A percentile compares a stretch with the other conserved stretches of the same genome.
phyloP scores from a whole-genome alignment of 2,797 vertebrate species.

The Antrozous pallidus region DNA sequence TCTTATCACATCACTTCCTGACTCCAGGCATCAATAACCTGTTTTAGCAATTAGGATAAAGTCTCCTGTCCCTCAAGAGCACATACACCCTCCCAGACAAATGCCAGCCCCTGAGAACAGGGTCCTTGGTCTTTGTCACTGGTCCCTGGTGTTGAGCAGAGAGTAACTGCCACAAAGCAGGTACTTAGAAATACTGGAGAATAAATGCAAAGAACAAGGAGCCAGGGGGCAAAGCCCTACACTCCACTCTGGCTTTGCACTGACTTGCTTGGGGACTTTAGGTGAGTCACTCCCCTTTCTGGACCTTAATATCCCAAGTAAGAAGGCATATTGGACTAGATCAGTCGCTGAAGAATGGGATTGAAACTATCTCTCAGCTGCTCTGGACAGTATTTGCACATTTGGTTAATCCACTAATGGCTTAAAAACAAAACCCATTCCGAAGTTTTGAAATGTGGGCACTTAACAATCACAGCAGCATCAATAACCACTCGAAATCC shows the following conservation, averaged over 20 bases:
- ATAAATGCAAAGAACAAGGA: not conserved
- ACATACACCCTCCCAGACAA: not conserved
- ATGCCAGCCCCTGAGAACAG: not conserved
- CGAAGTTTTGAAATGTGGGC: slow-evolving; percentile 21
- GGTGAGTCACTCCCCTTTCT: not conserved
- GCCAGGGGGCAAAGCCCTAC: not conserved
- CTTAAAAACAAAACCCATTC: slow-evolving; percentile 45
- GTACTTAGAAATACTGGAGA: not conserved
- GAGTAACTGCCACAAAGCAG: not conserved
- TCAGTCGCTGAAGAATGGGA: not conserved
- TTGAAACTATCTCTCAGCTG: not conserved
- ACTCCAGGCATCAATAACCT: not conserved
- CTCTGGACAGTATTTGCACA: slow-evolving; percentile 16
- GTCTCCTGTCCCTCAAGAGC: not conserved
- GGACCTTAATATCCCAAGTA: not conserved
- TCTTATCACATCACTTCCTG: not conserved
- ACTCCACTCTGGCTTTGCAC: not conserved
- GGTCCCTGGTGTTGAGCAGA: not conserved
- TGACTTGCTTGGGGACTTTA: not conserved
- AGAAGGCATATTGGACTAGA: not conserved
- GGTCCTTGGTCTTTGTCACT: not conserved
- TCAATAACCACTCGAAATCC: slow-evolving; percentile 3
- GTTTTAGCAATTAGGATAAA: not conserved
- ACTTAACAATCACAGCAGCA: slow-evolving; percentile 35
- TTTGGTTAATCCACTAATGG: slow-evolving; percentile 2